Evolutionary conservation across 1,140 invertebrate species (phyloP).

Genomic region (Phenacoccus solenopsis): DNA sequence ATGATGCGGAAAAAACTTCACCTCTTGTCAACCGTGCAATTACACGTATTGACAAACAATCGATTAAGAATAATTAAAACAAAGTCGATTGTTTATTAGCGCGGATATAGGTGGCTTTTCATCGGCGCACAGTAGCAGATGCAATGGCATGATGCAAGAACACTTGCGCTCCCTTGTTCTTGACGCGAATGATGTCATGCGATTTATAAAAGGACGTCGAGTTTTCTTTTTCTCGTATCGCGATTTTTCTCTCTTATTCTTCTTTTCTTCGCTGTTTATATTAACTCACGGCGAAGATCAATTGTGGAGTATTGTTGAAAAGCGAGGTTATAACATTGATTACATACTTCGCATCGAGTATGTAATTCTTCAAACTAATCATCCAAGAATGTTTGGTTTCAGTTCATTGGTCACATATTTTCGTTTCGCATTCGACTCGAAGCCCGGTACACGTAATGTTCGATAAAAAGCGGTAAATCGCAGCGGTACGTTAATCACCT

Average conservation of each 20-base stretch:
- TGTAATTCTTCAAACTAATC: neutral
- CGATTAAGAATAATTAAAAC: neutral
- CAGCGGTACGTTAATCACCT: too few relatives aligned
- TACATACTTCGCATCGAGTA: neutral
- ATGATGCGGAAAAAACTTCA: too few relatives aligned
- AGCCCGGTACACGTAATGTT: too few relatives aligned
- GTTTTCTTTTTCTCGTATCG: neutral
- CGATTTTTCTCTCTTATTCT: neutral
- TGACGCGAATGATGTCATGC: conserved; percentile 3
- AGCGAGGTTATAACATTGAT: neutral
- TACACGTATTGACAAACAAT: conserved; percentile 10
- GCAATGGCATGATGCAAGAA: conserved; percentile 8
- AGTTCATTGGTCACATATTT: neutral
- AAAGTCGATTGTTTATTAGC: conserved; percentile 4
- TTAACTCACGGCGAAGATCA: neutral
- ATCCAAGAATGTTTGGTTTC: neutral
- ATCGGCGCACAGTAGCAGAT: neutral
- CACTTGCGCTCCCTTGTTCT: conserved; percentile 5
- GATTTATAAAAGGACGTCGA: neutral
- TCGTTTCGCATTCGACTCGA: too few relatives aligned
- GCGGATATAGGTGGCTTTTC: neutral
- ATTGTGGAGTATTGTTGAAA: neutral
- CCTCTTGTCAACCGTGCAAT: too few relatives aligned
- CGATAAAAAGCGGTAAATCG: too few relatives aligned
- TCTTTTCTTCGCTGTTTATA: neutral